Percentiles rank a stretch among this genome's conserved stretches.
These are phyloP conservation scores for Sesia apiformis DNA, from an alignment of 2,888 invertebrate genomes.

Conservation along the genomic window DNA sequence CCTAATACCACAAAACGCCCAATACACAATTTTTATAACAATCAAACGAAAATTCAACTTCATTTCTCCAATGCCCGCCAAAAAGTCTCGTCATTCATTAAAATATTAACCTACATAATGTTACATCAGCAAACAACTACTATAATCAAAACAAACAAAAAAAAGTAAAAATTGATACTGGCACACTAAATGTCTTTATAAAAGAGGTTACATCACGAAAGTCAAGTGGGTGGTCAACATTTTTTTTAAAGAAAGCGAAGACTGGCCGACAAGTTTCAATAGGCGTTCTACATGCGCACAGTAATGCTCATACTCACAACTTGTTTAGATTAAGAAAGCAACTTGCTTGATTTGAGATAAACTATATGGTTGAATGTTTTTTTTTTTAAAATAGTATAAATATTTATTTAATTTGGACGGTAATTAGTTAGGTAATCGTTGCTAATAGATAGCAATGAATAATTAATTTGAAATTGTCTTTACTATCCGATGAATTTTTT, in stretches of 20 bases:
- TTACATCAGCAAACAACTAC: constrained; percentile 12
- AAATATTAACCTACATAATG: constrained; percentile 14
- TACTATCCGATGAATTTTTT: too few relatives aligned
- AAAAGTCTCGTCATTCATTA: too few relatives aligned
- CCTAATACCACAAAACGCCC: too few relatives aligned
- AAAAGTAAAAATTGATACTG: constrained; percentile 10
- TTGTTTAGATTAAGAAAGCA: not conserved
- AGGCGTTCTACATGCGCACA: constrained; percentile 1
- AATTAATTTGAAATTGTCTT: too few relatives aligned
- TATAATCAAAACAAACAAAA: constrained; percentile 16
- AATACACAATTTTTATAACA: too few relatives aligned
- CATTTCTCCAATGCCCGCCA: too few relatives aligned
- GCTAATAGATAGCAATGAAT: too few relatives aligned
- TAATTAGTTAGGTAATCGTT: too few relatives aligned
- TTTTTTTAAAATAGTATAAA: too few relatives aligned
- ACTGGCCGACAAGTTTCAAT: constrained; percentile 7
- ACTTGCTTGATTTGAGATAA: not conserved
- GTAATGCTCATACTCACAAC: not conserved
- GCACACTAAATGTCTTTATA: constrained; percentile 9
- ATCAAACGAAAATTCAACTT: too few relatives aligned
- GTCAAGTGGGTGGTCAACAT: constrained; percentile 7
- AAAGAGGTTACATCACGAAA: constrained; percentile 27
- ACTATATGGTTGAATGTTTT: too few relatives aligned
- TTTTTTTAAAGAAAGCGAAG: constrained; percentile 17
- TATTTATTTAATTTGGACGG: too few relatives aligned